phyloP scores from a whole-genome alignment of 2,888 invertebrate genomes.

The Drosophila lutescens region DNA sequence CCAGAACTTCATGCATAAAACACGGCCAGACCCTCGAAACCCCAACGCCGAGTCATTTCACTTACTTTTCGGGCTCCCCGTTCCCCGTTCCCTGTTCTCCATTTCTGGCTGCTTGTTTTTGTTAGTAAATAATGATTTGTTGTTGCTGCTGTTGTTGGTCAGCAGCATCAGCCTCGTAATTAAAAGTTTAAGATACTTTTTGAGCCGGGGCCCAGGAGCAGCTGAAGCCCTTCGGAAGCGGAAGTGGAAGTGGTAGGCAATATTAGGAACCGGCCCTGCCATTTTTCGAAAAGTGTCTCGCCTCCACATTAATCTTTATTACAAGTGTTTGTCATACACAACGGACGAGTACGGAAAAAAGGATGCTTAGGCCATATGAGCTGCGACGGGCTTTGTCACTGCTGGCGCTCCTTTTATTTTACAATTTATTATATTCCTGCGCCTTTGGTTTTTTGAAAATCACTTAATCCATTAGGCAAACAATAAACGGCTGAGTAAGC shows the following conservation, averaged over 20 bases:
- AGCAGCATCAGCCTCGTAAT: slow-evolving; percentile 55
- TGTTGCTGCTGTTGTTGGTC: slow-evolving; percentile 60
- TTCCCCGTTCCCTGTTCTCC: slow-evolving; percentile 8
- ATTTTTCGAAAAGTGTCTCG: slow-evolving; percentile 20
- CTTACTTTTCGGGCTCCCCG: slow-evolving; percentile 36
- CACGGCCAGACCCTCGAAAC: slow-evolving; percentile 21
- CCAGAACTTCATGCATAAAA: slow-evolving; percentile 48
- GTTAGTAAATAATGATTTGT: slow-evolving; percentile 74
- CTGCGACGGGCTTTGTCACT: slow-evolving; percentile 69
- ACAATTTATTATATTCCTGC: slow-evolving; percentile 72
- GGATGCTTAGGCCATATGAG: slow-evolving; percentile 52
- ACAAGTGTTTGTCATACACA: slow-evolving; percentile 72
- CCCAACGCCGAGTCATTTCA: slow-evolving; percentile 61
- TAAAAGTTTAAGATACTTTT: slow-evolving; percentile 78
- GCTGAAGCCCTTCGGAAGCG: slow-evolving; percentile 56
- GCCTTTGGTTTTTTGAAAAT: slow-evolving; percentile 68
- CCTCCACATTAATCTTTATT: slow-evolving; percentile 75
- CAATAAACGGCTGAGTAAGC: slow-evolving; percentile 80
- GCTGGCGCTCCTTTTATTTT: slow-evolving; percentile 66
- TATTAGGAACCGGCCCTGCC: slow-evolving; percentile 35
- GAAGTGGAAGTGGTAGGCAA: slow-evolving; percentile 55
- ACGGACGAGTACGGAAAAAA: slow-evolving; percentile 5
- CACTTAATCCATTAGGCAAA: slow-evolving; percentile 79
- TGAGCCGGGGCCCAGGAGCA: slow-evolving; percentile 57
- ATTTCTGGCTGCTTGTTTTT: slow-evolving; percentile 38